Percentiles rank a stretch among this genome's conserved stretches.
Evolutionary conservation across 1,140 invertebrate genomes (phyloP).

Genomic region (Ridgeia piscesae): DNA sequence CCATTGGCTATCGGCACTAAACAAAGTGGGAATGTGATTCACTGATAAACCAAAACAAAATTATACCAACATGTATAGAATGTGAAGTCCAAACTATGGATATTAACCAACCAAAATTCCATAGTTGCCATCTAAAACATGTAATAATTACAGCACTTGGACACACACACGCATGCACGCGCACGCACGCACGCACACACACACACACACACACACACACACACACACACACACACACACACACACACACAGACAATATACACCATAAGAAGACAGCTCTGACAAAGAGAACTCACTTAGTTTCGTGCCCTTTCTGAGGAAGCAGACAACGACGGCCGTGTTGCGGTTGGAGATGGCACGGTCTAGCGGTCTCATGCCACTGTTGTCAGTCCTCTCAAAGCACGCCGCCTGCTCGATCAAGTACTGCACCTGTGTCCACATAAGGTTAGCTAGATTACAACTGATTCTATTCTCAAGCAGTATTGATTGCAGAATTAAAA

Average conservation of each 20-base stretch:
- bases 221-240: neutral
- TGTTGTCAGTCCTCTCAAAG: constrained; percentile 89
- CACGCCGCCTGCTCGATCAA: constrained; percentile 83
- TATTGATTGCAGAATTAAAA: too few species aligned
- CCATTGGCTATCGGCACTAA: too few species aligned
- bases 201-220: neutral
- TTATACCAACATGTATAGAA: too few species aligned
- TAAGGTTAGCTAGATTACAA: neutral
- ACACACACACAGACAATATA: neutral
- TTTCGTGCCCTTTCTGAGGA: constrained; percentile 90
- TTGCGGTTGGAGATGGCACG: constrained; percentile 89
- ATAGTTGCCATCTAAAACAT: neutral
- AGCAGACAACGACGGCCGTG: constrained; percentile 84
- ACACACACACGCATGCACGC: too few species aligned
- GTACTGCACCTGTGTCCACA: constrained; percentile 63
- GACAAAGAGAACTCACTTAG: constrained; percentile 58
- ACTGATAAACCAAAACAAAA: too few species aligned
- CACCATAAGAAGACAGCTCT: neutral
- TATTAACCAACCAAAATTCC: too few species aligned
- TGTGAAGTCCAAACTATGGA: too few species aligned
- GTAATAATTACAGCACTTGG: neutral
- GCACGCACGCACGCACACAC: too few species aligned
- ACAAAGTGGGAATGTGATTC: too few species aligned
- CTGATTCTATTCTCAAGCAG: neutral
- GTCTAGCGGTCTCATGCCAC: constrained; percentile 91